phyloP scores from a whole-genome alignment of 2,113 vertebrate species.

The Oreochromis aureus region DNA sequence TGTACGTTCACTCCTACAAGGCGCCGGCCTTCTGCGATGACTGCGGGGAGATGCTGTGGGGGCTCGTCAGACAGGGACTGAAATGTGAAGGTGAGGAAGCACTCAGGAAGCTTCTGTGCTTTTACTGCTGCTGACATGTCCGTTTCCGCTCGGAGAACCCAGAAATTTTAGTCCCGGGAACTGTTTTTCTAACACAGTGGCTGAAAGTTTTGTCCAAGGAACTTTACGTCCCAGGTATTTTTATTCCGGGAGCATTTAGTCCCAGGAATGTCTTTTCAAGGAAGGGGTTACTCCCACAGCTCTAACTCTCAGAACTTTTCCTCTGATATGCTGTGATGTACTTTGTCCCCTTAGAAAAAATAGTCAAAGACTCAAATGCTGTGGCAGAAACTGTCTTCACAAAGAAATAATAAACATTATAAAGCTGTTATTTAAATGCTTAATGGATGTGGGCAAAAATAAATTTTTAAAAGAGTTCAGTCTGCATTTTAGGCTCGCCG shows the following conservation, averaged over 20 bases:
- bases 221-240: background rate
- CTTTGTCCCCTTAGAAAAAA: background rate
- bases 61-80: conserved; percentile 90
- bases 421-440: background rate
- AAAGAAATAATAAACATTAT: background rate
- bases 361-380: background rate
- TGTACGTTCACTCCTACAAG: conserved; percentile 94
- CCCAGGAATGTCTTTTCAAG: background rate
- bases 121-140: background rate
- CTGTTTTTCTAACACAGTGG: background rate
- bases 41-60: conserved; percentile 96
- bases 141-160: background rate
- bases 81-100: conserved; percentile 86
- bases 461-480: background rate
- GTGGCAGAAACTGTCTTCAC: background rate
- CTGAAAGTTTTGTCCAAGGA: background rate
- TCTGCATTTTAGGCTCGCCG: background rate
- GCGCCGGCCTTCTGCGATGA: conserved; percentile 94
- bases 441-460: background rate
- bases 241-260: background rate
- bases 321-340: background rate
- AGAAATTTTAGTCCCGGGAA: fast-evolving
- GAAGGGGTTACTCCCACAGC: background rate
- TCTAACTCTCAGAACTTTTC: background rate
- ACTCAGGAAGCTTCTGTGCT: background rate